Conservation (phyloP, 2,113 vertebrate genomes). For the Saguinus midas region DNA sequence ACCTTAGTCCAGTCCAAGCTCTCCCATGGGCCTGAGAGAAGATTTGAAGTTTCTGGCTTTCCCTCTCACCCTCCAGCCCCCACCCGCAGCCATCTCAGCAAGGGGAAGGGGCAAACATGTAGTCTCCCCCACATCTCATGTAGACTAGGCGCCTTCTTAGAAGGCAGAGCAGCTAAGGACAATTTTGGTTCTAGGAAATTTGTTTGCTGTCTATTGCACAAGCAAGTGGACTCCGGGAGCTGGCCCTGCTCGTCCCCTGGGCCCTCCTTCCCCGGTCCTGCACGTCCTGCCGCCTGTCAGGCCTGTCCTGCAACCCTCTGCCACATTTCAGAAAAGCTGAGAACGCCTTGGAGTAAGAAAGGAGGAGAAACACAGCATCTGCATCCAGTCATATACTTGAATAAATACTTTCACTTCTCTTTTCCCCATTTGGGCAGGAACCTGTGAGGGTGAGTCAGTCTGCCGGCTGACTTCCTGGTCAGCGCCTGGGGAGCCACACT, state of each 20-base stretch:
- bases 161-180: neutral
- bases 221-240: neutral
- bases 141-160: no score
- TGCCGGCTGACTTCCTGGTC: conserved; percentile 3
- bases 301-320: neutral
- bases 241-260: fast-evolving
- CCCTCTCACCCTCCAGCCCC: neutral
- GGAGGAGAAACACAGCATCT: neutral
- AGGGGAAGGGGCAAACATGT: fast-evolving
- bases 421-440: conserved; percentile 47
- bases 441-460: neutral
- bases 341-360: neutral
- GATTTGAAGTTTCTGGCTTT: neutral
- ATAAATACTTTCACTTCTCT: conserved; percentile 59
- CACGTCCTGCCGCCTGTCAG: neutral
- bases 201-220: neutral
- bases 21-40: neutral
- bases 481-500: fast-evolving
- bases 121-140: fast-evolving
- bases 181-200: fast-evolving
- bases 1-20: neutral
- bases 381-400: neutral
- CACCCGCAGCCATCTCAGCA: no score
- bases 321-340: neutral
- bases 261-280: neutral